Evolutionary conservation across 2,888 invertebrate species (phyloP).

Genomic region (Esperia sulphurella): DNA sequence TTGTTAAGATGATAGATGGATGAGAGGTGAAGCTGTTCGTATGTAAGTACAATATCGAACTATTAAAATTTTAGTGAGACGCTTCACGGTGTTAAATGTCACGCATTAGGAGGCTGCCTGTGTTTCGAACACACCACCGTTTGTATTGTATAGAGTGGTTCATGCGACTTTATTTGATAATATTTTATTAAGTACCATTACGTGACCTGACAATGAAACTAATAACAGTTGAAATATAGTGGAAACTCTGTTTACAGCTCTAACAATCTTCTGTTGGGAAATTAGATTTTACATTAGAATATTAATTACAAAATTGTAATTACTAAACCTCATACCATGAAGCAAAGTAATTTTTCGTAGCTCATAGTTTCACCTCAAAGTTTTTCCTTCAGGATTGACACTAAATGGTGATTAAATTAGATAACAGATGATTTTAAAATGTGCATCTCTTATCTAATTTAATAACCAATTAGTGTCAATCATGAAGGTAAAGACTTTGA

Average conservation of each 20-base stretch:
- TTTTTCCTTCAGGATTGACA: too few relatives aligned
- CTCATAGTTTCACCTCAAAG: too few relatives aligned
- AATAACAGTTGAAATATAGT: constrained; percentile 1
- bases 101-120: constrained; percentile 27
- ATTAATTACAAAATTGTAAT: too few relatives aligned
- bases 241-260: too few relatives aligned
- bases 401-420: too few relatives aligned
- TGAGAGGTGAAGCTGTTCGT: background rate
- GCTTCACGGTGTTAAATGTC: constrained; percentile 50
- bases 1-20: constrained; percentile 32
- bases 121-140: constrained; percentile 11
- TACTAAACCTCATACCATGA: too few relatives aligned
- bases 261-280: background rate
- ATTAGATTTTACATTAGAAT: too few relatives aligned
- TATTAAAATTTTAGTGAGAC: constrained; percentile 43
- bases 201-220: constrained; percentile 3
- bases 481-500: too few relatives aligned
- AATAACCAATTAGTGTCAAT: too few relatives aligned
- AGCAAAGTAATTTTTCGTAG: too few relatives aligned
- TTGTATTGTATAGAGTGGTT: constrained; percentile 24
- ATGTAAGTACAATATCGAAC: constrained; percentile 13
- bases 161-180: constrained; percentile 9
- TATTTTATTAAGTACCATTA: background rate
- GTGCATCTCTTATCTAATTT: too few relatives aligned
- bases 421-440: too few relatives aligned